These are phyloP conservation scores for Acestrorhynchus altus DNA, from an alignment of 2,797 vertebrate species.

Conservation along the genomic window DNA sequence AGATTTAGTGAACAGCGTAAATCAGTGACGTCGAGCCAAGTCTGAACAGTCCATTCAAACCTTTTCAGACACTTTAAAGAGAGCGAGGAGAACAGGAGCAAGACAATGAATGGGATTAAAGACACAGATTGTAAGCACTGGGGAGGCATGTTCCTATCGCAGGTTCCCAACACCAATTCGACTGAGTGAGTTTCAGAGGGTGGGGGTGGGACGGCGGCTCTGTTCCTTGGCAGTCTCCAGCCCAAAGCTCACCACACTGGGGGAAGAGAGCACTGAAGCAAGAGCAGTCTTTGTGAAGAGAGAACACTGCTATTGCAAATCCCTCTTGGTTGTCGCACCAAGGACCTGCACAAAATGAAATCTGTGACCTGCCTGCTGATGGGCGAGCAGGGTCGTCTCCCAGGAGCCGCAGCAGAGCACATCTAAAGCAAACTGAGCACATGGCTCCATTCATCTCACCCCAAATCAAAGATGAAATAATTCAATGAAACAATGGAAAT, in stretches of 20 bases:
- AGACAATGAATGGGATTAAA: neutral
- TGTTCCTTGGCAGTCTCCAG: neutral
- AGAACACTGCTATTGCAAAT: slow-evolving; percentile 13
- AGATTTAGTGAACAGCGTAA: neutral
- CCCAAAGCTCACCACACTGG: neutral
- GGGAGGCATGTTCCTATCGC: neutral
- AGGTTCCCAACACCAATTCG: neutral
- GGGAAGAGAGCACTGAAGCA: slow-evolving; percentile 1
- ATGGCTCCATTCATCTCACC: neutral
- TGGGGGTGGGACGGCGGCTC: neutral
- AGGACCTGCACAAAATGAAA: slow-evolving; percentile 21
- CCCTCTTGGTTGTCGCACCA: slow-evolving; percentile 2
- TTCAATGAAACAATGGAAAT: neutral
- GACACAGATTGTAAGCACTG: neutral
- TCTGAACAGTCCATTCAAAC: neutral
- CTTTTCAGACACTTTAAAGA: neutral
- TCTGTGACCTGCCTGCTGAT: slow-evolving; percentile 36
- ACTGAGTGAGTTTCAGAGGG: neutral
- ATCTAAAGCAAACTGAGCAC: neutral
- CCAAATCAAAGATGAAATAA: neutral
- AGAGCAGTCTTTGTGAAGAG: slow-evolving; percentile 24
- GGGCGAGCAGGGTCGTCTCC: neutral
- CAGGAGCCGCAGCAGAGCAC: neutral
- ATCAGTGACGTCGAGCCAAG: neutral
- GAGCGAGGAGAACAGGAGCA: slow-evolving; percentile 1